Base-by-base conservation (phyloP, 1,140 invertebrate species). In the Asbolus verrucosus region DNA sequence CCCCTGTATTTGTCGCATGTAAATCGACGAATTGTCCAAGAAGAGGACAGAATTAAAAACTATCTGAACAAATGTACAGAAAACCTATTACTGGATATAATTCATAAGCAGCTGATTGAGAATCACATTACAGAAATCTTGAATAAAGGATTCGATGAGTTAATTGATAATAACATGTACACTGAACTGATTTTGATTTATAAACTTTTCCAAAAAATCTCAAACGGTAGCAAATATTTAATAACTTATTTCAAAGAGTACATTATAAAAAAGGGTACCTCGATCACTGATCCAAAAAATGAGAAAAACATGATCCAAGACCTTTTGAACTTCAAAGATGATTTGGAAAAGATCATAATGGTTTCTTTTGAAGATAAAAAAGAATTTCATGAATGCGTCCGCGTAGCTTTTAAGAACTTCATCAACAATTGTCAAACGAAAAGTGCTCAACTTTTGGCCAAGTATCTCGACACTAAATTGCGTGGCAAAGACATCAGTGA, bases 231-330 rank as follows among this genome's bases (percentile, higher is more conserved):
- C 15, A 87, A 87, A 19, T 92, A 97, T 78, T 83, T 99, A 0
- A 95, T 93, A 80, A 86, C 87, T 33, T 90, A 93, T 78, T 98
- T 98, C 78, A 94, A 94, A 82, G 87, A 88, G 70, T 98, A 96
- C 80, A 97, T 98, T 46, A 97, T 98, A 90, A 94, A 94, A 87
- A 91, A 92, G 82, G 96, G 95, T 33, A 88, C 91, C 73, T 92
- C 91, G n/a, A 95, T 98, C 27, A 94, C 96, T 79, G 94, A 98
- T 83, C 91, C 93, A 3, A 95, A 98, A 78, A 96, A 97, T 77
- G 97, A 99, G 95, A 96, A 83, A 95, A 92, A 50, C 18, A 96
- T 99, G 93, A 96, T 99, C 11, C 92, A 96, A 76, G 94, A 97
- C 77, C 83, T 99, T 36, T 84, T 99, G 38, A 94, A 98, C 76